phyloP scores from a whole-genome alignment of 1,140 invertebrate genomes.

The Drosophila repletoides region DNA sequence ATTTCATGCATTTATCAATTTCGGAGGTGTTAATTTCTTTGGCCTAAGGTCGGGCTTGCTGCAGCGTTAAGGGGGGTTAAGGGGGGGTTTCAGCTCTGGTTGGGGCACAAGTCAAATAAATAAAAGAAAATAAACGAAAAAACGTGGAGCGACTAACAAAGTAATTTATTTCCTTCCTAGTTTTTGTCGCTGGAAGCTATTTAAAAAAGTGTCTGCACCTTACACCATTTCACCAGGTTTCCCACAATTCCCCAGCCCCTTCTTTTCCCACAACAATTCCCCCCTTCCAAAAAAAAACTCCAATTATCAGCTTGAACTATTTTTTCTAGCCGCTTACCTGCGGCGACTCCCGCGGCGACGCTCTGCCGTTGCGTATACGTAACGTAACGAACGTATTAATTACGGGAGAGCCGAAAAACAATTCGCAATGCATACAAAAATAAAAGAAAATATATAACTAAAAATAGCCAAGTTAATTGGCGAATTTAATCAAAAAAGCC shows the following conservation, averaged over 20 bases:
- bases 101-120: conserved; percentile 43
- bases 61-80: too few relatives aligned
- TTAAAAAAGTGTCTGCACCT: conserved; percentile 70
- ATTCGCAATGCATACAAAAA: conserved; percentile 19
- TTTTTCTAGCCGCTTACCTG: conserved; percentile 49
- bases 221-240: conserved; percentile 41
- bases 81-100: too few relatives aligned
- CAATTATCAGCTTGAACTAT: conserved; percentile 69
- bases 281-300: conserved; percentile 19
- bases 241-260: conserved; percentile 37
- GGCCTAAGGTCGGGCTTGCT: conserved; percentile 15
- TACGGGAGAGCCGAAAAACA: conserved; percentile 42
- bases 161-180: conserved; percentile 79
- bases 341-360: conserved; percentile 60
- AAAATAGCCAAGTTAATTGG: conserved; percentile 52
- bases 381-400: conserved; percentile 79
- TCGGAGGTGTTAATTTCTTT: conserved; percentile 65
- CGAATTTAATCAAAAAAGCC: conserved; percentile 60
- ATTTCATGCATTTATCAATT: conserved; percentile 49
- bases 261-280: neutral
- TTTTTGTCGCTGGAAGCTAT: conserved; percentile 69
- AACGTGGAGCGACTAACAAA: conserved; percentile 26
- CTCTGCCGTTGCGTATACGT: conserved; percentile 72
- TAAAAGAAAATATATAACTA: conserved; percentile 4
- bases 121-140: conserved; percentile 27